Evolutionary conservation across 2,113 vertebrate species (phyloP).

Genomic region (Gorilla gorilla): DNA sequence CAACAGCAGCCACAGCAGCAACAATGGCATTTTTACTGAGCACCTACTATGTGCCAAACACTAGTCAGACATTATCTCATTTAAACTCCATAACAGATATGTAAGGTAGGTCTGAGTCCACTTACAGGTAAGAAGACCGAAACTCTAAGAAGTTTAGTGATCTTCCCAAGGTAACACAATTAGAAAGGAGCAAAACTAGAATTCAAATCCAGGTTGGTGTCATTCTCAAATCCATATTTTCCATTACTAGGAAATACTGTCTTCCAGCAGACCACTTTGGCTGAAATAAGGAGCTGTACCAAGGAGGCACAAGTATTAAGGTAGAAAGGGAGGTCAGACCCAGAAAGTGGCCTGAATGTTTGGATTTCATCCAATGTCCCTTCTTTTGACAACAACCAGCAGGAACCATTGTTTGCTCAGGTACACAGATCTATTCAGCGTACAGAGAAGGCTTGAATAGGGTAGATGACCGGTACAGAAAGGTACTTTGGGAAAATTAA

Average conservation of each 20-base stretch:
- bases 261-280: neutral
- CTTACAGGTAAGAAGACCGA: neutral
- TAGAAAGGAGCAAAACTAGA: neutral
- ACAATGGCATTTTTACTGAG: neutral
- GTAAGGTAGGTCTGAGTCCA: neutral
- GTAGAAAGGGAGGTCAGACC: neutral
- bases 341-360: neutral
- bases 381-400: neutral
- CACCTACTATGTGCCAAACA: neutral
- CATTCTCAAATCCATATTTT: neutral
- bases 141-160: neutral
- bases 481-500: neutral
- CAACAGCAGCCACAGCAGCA: neutral
- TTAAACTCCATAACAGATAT: neutral
- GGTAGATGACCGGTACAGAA: neutral
- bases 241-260: fast-evolving
- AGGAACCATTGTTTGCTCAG: neutral
- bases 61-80: no score
- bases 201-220: neutral
- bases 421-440: neutral
- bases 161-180: neutral
- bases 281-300: neutral
- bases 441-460: neutral
- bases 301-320: neutral
- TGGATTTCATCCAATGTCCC: neutral